Evolutionary conservation across 2,888 invertebrate species (phyloP).

Genomic region (Argyresthia goedartella): DNA sequence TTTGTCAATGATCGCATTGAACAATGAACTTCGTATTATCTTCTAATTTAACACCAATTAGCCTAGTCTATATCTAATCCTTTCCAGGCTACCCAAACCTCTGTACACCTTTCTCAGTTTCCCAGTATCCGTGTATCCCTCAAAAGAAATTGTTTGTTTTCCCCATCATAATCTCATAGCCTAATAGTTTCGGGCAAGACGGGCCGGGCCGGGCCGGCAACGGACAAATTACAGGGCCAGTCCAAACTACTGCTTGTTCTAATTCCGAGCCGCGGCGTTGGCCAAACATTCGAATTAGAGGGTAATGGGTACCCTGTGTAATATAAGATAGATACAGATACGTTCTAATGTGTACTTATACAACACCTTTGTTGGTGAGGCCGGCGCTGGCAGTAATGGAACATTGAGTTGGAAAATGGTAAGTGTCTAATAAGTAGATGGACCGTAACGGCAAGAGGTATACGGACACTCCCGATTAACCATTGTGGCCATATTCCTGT

Average conservation of each 20-base stretch:
- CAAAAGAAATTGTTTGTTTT: not conserved
- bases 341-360: slow-evolving; percentile 2
- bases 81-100: too few species aligned
- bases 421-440: not conserved
- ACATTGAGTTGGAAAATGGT: not conserved
- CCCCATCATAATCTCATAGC: too few species aligned
- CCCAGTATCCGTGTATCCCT: slow-evolving; percentile 1
- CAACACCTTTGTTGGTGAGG: not conserved
- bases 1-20: too few species aligned
- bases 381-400: not conserved
- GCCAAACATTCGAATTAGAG: slow-evolving; percentile 63
- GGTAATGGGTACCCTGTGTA: slow-evolving; percentile 39
- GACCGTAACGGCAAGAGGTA: not conserved
- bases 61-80: too few species aligned
- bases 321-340: not conserved
- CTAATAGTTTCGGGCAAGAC: slow-evolving; percentile 40
- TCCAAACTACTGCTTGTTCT: slow-evolving; percentile 41
- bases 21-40: too few species aligned
- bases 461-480: too few species aligned
- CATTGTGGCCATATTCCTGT: too few species aligned
- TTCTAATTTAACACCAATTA: too few species aligned
- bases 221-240: slow-evolving; percentile 51
- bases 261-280: slow-evolving; percentile 35
- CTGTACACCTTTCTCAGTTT: not conserved
- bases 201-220: slow-evolving; percentile 24